Percentiles rank a stretch among this genome's conserved stretches.
Evolutionary conservation across 2,113 vertebrate species (phyloP).

Genomic region (Romanogobio albipinnatus): DNA sequence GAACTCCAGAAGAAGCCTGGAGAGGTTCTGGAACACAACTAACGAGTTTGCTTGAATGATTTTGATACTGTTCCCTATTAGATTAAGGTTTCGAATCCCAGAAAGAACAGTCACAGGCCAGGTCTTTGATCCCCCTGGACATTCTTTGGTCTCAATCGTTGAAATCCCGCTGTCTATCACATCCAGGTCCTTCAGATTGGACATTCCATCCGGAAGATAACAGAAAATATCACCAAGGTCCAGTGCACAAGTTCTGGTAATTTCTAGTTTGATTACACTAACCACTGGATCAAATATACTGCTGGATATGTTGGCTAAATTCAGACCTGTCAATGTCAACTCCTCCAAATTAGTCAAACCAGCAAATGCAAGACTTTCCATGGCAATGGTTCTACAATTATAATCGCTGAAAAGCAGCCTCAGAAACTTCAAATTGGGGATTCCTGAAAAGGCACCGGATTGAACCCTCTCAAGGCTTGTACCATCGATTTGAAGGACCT

Average conservation of each 20-base stretch:
- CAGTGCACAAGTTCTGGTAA: constrained; percentile 1
- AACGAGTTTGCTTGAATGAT: constrained; percentile 31
- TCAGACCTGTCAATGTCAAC: constrained; percentile 33
- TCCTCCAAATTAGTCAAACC: constrained; percentile 48
- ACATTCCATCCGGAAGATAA: constrained; percentile 38
- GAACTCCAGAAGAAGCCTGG: constrained; percentile 36
- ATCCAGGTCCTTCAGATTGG: constrained; percentile 21
- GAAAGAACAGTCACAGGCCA: constrained; percentile 46
- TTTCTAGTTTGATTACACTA: constrained; percentile 24
- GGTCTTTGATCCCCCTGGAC: constrained; percentile 16
- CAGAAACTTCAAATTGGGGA: constrained; percentile 39
- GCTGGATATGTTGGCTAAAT: constrained; percentile 19
- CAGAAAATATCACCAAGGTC: constrained; percentile 53
- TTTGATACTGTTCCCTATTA: constrained; percentile 19
- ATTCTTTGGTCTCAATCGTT: constrained; percentile 32
- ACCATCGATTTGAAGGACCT: constrained; percentile 28
- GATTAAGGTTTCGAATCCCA: constrained; percentile 39
- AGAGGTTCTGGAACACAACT: constrained; percentile 54
- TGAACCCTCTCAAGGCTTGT: not conserved
- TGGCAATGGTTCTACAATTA: not conserved
- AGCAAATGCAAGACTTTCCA: constrained; percentile 43
- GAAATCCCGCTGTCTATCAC: not conserved
- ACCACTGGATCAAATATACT: constrained; percentile 41
- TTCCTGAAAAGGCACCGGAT: constrained; percentile 40
- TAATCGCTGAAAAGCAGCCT: not conserved